These are phyloP conservation scores for Dicrostonyx torquatus DNA, from an alignment of 2,797 vertebrate genomes.

Conservation along the genomic window DNA sequence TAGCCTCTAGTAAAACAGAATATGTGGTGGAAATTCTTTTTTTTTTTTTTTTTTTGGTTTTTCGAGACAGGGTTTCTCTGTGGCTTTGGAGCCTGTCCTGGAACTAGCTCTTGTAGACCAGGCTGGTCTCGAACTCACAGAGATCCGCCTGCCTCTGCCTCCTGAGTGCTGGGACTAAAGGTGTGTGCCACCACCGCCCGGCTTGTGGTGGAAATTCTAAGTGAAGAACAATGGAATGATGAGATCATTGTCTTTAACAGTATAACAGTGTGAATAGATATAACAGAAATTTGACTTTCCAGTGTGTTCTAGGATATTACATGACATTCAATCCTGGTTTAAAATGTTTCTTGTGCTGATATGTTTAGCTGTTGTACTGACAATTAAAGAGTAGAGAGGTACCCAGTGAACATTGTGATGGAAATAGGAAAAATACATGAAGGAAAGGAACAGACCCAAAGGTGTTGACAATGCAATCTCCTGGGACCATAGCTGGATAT, in stretches of 20 bases:
- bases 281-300: background rate
- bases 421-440: background rate
- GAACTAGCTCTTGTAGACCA: no score
- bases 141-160: no score
- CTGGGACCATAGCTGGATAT: background rate
- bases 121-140: no score
- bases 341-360: background rate
- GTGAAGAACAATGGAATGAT: background rate
- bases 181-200: no score
- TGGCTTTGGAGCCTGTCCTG: no score
- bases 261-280: background rate
- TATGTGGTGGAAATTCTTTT: background rate
- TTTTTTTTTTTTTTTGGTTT: no score
- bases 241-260: background rate
- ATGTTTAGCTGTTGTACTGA: background rate
- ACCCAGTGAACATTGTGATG: no score
- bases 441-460: background rate
- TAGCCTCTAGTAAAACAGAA: background rate
- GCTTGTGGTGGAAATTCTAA: no score
- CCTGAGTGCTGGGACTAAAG: no score
- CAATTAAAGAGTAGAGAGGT: no score
- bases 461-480: background rate
- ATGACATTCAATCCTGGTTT: background rate
- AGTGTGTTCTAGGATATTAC: background rate
- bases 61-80: no score